phyloP scores from a whole-genome alignment of 2,888 invertebrate species.

The Chrysolina haemoptera region DNA sequence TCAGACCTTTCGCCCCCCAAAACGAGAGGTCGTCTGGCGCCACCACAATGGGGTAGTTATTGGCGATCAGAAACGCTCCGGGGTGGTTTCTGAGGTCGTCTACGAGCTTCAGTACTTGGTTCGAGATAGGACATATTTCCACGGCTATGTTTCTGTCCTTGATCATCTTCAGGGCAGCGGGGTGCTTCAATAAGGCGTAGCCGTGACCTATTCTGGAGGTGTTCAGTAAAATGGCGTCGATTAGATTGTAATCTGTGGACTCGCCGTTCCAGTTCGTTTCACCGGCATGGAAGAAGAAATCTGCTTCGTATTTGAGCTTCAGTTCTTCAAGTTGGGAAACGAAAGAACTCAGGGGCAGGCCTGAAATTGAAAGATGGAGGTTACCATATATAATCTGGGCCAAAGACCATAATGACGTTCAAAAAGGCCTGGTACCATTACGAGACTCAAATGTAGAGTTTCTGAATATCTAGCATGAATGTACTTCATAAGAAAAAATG shows the following conservation, averaged over 20 bases:
- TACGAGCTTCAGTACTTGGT: slow-evolving; percentile 79
- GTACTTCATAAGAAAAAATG: too few relatives aligned
- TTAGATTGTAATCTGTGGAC: slow-evolving; percentile 79
- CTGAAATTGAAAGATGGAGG: slow-evolving; percentile 32
- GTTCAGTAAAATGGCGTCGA: slow-evolving; percentile 83
- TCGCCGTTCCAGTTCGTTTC: slow-evolving; percentile 85
- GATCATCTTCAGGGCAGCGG: slow-evolving; percentile 74
- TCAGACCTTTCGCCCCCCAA: slow-evolving; percentile 81
- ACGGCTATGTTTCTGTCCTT: slow-evolving; percentile 77
- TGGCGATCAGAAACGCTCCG: slow-evolving; percentile 75
- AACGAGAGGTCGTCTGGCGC: slow-evolving; percentile 83
- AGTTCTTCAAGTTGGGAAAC: slow-evolving; percentile 64
- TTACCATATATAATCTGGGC: too few relatives aligned
- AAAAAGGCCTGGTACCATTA: too few relatives aligned
- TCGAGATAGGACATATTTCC: slow-evolving; percentile 86
- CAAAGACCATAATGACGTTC: too few relatives aligned
- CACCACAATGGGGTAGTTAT: slow-evolving; percentile 80
- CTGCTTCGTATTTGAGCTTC: slow-evolving; percentile 46
- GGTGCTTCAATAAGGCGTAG: slow-evolving; percentile 82
- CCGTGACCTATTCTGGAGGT: slow-evolving; percentile 85
- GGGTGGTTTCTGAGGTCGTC: slow-evolving; percentile 85
- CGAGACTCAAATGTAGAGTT: too few relatives aligned
- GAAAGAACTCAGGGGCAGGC: slow-evolving; percentile 75
- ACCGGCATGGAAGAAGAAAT: slow-evolving; percentile 70
- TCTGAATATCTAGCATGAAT: too few relatives aligned